Base-by-base conservation (phyloP, 2,797 vertebrate species). In the Lepidocolaptes lacrymiger region DNA sequence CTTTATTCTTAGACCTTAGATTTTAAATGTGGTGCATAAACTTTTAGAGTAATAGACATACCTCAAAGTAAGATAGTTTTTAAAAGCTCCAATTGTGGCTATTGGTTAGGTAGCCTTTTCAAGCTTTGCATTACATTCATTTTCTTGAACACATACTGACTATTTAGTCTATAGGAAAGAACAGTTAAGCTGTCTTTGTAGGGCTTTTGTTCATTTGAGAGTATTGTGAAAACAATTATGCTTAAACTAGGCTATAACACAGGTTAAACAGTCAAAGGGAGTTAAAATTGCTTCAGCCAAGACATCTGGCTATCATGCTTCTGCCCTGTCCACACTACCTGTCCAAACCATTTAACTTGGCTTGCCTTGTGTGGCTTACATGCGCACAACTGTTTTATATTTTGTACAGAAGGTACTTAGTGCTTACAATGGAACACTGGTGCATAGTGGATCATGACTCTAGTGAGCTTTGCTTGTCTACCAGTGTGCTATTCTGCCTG, bases 41-140 rank as follows among this genome's bases (percentile, higher is more conserved):
- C 77, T 91, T 95, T 59, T 91, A 77, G 54, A 84, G 64, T 97
- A 61, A 74, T 85, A 82, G 68, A 91, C 36, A 69, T 58, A 85
- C 77, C 80, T 92, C 95, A 97, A 88, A 95, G 41, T 95, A 90
- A 97, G 52, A 64, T 44, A 59, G 55, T 92, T 95, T 85, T 91
- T 96, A 79, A 86, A 62, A 95, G 69, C 78, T 92, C 64, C 67
- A 88, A 71, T 88, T 78, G 67, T 87, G 32, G 5, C 85, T 76
- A 39, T 81, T 84, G 49, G 32, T 76, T 69, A 64, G 51, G 41
- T 74, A 66, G 34, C 52, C n/a, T 89, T 80, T 56, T 61, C 64
- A 66, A 39, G 16, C 44, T 91, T 84, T 73, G 51, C 18, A 49
- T 81, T 88, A 48, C 81, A 37, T 41, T 73, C 0, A 13, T 90